Base-by-base conservation (phyloP, 2,113 vertebrate species). In the Chloropsis cyanopogon region DNA sequence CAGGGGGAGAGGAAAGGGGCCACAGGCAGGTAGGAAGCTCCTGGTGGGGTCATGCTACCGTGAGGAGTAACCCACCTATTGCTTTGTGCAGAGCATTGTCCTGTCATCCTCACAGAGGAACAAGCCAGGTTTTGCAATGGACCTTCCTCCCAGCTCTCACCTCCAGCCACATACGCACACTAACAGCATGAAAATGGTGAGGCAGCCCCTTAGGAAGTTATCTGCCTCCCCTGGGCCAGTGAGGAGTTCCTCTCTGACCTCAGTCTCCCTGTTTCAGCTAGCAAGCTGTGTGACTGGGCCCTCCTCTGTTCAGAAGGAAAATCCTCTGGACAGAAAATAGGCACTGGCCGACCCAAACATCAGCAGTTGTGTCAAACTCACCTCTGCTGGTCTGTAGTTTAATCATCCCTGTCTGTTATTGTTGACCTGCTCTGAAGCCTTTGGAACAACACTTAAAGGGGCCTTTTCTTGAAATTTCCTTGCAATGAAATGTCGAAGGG, bases 151-250 rank as follows among this genome's bases (percentile, higher is more conserved):
- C n/a, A 42, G 49, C 3, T 2, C 16, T 61, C 41, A 39, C 42
- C 25, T 53, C n/a, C 49, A 65, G 54, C n/a, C 69, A 33, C 0
- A 4, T 31, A 25, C 0, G 2, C 53, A 79, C 0, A 1, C 25
- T 65, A 50, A 31, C 17, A 85, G 31, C 21, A 42, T 7, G 42
- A 41, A 57, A 76, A 72, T 12, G 41, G 42, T 46, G 37, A 24
- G 33, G 16, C 42, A 73, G n/a, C 10, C 14, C 19, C 42, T 60
- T 64, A 57, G 64, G 78, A 81, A 71, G 50, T 44, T 53, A 24
- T 24, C 61, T 82, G 46, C 46, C 80, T 76, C 23, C 47, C 23
- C 24, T 24, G 23, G 66, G 44, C 33, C 44, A 42, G 37, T 26
- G 29, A 52, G 33, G 42, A 72, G 41, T 5, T 81, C 41, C 12